phyloP scores from a whole-genome alignment of 2,113 vertebrate genomes.

The Tautogolabrus adspersus region DNA sequence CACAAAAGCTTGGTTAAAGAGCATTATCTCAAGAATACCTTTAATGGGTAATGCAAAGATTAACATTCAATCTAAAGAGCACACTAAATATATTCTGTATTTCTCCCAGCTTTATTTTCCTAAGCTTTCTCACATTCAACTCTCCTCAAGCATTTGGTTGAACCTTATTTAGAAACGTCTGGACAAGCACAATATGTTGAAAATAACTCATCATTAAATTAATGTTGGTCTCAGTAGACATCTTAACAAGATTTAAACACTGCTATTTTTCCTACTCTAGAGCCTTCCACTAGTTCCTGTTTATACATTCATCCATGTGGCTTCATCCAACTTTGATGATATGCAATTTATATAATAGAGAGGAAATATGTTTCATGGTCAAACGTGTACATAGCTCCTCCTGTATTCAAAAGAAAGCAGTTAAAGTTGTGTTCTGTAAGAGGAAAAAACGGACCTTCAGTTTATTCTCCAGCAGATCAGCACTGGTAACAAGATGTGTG shows the following conservation, averaged over 20 bases:
- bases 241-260: too few species aligned
- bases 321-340: neutral
- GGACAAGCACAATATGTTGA: neutral
- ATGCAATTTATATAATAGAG: neutral
- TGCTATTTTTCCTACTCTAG: too few species aligned
- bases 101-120: neutral
- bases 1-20: too few species aligned
- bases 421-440: neutral
- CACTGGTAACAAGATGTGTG: slow-evolving; percentile 92
- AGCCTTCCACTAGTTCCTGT: too few species aligned
- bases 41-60: too few species aligned
- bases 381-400: neutral
- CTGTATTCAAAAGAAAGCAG: neutral
- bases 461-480: slow-evolving; percentile 91
- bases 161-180: neutral
- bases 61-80: too few species aligned
- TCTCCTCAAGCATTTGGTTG: neutral
- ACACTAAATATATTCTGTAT: neutral
- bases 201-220: neutral
- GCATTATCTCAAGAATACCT: too few species aligned
- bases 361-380: neutral
- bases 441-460: slow-evolving; percentile 88
- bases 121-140: neutral
- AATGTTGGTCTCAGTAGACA: too few species aligned
- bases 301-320: neutral